Base-by-base conservation (phyloP, 2,888 invertebrate species). In the Hypercompe scribonia region DNA sequence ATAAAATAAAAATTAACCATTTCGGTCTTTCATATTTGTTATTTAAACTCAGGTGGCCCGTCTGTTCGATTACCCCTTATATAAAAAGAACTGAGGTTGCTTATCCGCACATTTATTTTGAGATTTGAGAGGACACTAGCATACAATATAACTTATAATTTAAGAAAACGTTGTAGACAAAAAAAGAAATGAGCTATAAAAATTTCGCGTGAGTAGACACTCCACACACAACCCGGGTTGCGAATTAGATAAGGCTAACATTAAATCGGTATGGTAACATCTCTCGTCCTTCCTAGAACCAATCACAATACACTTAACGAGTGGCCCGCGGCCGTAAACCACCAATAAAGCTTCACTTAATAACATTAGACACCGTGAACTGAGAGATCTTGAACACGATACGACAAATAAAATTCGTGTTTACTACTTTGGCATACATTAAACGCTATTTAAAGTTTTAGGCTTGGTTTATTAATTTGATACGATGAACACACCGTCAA, bases 281-380 rank as follows among this genome's bases (percentile, higher is more conserved):
- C 42, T 46, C 42, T 31, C 39, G 70, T 36, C 63, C 42, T 70
- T 65, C 70, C 50, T 54, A 36, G 70, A 70, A 70, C 21, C 70
- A 65, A 70, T 70, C 34, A 65, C 65, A 65, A 65, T 36, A 65
- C 64, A 65, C 36, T 54, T 54, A 70, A 65, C 36, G 50, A 50
- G 65, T 10, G 31, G 70, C 70, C 70, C 36, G 46, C 34, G 70
- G 65, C 65, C n/a, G 28, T 65, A 50, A 54, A 70, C 70, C 21
- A 70, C 36, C 28, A 18, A 50, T 46, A 33, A 70, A 46, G 63
- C 50, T 36, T 54, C 31, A 18, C 46, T 46, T 10, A 70, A 63
- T 42, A 46, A 46, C 63, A 13, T 15, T 11, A 36, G 69, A 7
- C 54, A 8, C 61, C 36, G n/a, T 24, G 2, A 13, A 15, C n/a